Evolutionary conservation across 2,888 invertebrate species (phyloP).

Genomic region (Parnassius smintheus): DNA sequence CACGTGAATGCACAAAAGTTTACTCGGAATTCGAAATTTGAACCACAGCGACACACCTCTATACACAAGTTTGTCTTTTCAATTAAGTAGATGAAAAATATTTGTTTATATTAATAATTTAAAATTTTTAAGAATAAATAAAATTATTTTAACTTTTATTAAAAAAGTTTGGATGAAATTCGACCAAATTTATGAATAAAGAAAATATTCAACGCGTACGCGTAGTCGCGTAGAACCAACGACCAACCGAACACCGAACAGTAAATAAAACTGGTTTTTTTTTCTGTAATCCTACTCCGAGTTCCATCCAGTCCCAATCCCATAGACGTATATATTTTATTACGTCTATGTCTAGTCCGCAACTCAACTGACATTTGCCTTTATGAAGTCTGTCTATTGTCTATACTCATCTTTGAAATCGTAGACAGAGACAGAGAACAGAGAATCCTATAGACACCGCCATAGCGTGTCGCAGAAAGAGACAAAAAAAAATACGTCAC

Average conservation of each 20-base stretch:
- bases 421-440: no score
- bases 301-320: no score
- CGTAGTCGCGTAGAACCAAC: no score
- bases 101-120: background rate
- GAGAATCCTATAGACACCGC: no score
- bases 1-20: constrained; percentile 62
- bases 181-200: background rate
- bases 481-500: no score
- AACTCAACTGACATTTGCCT: no score
- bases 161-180: background rate
- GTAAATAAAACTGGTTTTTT: constrained; percentile 78
- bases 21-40: constrained; percentile 62
- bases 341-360: no score
- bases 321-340: no score
- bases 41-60: constrained; percentile 63
- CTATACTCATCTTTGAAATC: no score
- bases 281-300: constrained; percentile 10
- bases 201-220: constrained; percentile 24
- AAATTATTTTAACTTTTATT: constrained; percentile 10
- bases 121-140: constrained; percentile 1
- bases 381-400: no score
- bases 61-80: constrained; percentile 22
- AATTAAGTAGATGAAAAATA: constrained; percentile 18
- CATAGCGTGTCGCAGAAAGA: no score
- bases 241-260: constrained; percentile 49